Evolutionary conservation across 2,797 vertebrate species (phyloP), one percentile per base, ranked within the genome.

Genomic region (Enteromius radiatus): DNA sequence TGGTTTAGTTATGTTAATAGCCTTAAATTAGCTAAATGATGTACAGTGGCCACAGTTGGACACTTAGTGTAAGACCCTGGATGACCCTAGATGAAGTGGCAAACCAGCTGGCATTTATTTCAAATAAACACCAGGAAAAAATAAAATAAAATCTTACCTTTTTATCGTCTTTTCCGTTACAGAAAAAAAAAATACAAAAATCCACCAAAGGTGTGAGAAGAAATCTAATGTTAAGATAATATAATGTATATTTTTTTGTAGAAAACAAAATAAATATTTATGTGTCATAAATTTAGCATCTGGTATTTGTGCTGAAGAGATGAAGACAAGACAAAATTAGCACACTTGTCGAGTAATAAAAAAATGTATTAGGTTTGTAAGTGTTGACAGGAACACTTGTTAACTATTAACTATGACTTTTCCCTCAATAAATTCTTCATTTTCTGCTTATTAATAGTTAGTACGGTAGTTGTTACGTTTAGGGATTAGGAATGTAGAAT

Each of bases 1-100:
- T 21, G 38, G 38, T 63, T 43, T 43, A 31, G 41, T 12, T 21
- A 31, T n/a, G 17, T 8, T 45, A n/a, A 77, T 47, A 64, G 59
- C 9, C 2, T 64, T 64, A 28, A 47, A 64, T 77, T 47, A 64
- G 15, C 26, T 63, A 59, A 76, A 33, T n/a, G 19, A 73, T 73
- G 11, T 54, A 33, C 26, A 33, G 47, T 74, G 5, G 31, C 49
- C 11, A 56, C 49, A 38, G 38, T 11, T 75, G n/a, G 21, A 38
- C 33, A 23, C 19, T 74, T 21, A 12, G 45, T 31, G 45, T 31
- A 12, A 71, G 17, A 12, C 45, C 12, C n/a, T n/a, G n/a, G n/a
- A n/a, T n/a, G n/a, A n/a, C n/a, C 8, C 52, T 54, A 52, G 28
- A 33, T 7, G 12, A 12, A 33, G 52, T 73, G 70, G 3, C 45